phyloP scores from a whole-genome alignment of 2,888 invertebrate species.

The Gasteruption jaculator region DNA sequence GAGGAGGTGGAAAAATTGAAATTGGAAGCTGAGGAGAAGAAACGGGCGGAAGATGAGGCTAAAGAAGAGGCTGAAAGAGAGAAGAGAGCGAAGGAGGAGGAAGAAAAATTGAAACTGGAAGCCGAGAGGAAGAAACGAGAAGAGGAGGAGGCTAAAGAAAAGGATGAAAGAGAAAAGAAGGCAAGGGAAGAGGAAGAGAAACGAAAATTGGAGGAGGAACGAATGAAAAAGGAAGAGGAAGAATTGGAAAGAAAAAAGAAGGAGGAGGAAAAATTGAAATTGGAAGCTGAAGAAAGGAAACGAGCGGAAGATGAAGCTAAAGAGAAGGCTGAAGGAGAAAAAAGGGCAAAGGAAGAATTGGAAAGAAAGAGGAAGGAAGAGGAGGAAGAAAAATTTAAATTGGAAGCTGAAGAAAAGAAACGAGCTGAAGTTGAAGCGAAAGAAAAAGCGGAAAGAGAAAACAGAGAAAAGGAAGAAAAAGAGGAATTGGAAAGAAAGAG shows the following conservation, averaged over 20 bases:
- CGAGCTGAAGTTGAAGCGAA: conserved; percentile 21
- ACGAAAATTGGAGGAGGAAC: conserved; percentile 26
- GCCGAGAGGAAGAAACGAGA: conserved; percentile 24
- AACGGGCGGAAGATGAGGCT: conserved; percentile 11
- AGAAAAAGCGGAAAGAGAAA: conserved; percentile 18
- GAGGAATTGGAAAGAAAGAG: conserved; percentile 19
- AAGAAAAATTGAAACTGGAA: conserved; percentile 13
- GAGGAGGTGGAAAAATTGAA: conserved; percentile 13
- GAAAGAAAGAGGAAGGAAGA: conserved; percentile 18
- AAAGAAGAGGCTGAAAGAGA: conserved; percentile 18
- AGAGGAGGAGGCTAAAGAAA: conserved; percentile 40
- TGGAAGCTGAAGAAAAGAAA: conserved; percentile 23
- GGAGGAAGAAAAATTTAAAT: conserved; percentile 12
- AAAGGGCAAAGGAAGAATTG: conserved; percentile 20
- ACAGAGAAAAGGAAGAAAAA: conserved; percentile 13
- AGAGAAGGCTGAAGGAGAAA: conserved; percentile 25
- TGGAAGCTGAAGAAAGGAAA: conserved; percentile 11
- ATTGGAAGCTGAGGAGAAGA: conserved; percentile 16
- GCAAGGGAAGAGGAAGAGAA: conserved; percentile 43
- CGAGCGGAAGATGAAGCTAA: conserved; percentile 24
- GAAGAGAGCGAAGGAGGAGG: conserved; percentile 15
- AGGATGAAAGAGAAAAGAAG: conserved; percentile 31
- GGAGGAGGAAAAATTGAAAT: conserved; percentile 19
- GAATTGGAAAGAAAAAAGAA: conserved; percentile 22
- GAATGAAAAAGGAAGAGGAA: conserved; percentile 21